These are phyloP conservation scores for Pandemis heparana DNA, from an alignment of 2,888 invertebrate species.

Conservation along the genomic window DNA sequence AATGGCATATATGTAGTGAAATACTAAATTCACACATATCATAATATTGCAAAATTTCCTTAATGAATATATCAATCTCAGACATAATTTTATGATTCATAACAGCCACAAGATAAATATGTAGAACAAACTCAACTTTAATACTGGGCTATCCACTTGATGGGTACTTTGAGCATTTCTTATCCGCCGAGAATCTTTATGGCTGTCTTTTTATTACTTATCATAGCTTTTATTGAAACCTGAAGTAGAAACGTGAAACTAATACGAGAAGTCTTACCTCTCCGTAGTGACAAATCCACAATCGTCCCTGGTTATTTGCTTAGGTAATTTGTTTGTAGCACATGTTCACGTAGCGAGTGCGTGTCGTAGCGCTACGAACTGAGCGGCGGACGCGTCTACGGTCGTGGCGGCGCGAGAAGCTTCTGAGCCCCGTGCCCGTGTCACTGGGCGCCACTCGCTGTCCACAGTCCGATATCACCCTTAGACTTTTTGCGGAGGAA, in stretches of 20 bases:
- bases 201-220: conserved; percentile 56
- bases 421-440: neutral
- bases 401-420: conserved; percentile 57
- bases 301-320: conserved; percentile 48
- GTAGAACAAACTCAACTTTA: conserved; percentile 46
- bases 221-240: conserved; percentile 58
- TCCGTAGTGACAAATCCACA: conserved; percentile 49
- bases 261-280: conserved; percentile 58
- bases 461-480: neutral
- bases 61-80: conserved; percentile 8
- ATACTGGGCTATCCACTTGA: conserved; percentile 49
- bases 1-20: neutral
- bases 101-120: conserved; percentile 36
- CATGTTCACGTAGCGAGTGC: conserved; percentile 52
- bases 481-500: conserved; percentile 8
- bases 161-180: conserved; percentile 52
- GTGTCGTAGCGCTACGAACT: conserved; percentile 45
- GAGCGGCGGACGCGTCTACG: conserved; percentile 55
- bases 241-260: conserved; percentile 51
- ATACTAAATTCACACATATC: neutral
- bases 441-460: conserved; percentile 39
- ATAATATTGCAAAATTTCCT: neutral
- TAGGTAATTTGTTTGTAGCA: conserved; percentile 52
- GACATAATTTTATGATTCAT: conserved; percentile 32
- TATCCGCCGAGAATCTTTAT: conserved; percentile 61